Evolutionary conservation across 2,797 vertebrate species (phyloP), one percentile per base, ranked within the genome.

Genomic region (Propithecus deckenii): DNA sequence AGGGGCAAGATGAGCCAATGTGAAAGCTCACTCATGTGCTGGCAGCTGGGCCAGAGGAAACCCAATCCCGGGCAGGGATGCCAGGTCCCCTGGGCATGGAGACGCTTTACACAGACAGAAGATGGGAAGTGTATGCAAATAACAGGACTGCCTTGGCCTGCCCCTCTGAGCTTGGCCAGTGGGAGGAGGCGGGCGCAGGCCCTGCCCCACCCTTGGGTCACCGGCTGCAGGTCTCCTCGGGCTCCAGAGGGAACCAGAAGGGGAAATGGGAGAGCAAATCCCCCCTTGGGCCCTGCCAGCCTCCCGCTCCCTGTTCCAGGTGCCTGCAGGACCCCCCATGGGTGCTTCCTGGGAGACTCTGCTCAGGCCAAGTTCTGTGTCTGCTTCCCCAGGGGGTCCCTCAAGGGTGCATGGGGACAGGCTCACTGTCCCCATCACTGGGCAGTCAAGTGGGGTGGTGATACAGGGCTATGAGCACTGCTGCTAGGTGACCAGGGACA

Each of bases 91-190:
- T 41, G 8, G 4, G 79, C 55, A n/a, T 0, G 7, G 59, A 86
- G 89, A 63, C 25, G 7, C 74, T 88, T 67, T 46, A 17, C 4
- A 50, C 13, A 71, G n/a, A 78, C 1, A 23, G 84, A 65, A 87
- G 63, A 88, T 30, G 86, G 65, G 84, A 96, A 84, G 72, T 89
- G 91, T 93, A 93, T 94, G 91, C 96, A 90, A 94, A 91, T 79
- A 80, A 80, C 78, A 94, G 87, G 86, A 76, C 48, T 55, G 59
- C 81, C 0, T 1, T 0, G 10, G 59, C 76, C 61, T 75, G 84
- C 15, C 30, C 61, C 74, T 81, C 81, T 35, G 71, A 78, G 67
- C 65, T 72, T 12, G 38, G 75, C 87, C 74, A 30, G 94, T 10
- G 6, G 67, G 41, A 25, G 65, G n/a, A 38, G 17, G 17, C 22